A percentile compares a stretch with the other conserved stretches of the same genome.
Evolutionary conservation across 2,113 vertebrate species (phyloP).

Genomic region (Dasyornis broadbenti): DNA sequence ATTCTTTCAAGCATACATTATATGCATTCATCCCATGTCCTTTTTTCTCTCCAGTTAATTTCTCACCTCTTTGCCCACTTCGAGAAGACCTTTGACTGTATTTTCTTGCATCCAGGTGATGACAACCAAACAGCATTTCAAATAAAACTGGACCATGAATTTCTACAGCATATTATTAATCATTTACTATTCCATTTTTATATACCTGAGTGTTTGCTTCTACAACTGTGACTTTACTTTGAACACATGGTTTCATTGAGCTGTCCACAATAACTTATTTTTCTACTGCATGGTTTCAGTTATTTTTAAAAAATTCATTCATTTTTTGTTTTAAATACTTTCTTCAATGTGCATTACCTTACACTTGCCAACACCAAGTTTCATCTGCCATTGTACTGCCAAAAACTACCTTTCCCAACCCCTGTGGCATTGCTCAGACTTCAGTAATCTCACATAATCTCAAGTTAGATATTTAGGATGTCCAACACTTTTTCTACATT

Average conservation of each 20-base stretch:
- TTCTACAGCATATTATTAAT: neutral
- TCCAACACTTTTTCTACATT: neutral
- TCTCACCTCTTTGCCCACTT: neutral
- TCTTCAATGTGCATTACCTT: neutral
- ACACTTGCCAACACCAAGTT: neutral
- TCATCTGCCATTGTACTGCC: neutral
- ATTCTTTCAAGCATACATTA: neutral
- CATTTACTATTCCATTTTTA: neutral
- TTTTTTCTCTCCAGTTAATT: neutral
- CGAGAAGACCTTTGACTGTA: neutral
- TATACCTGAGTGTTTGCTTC: neutral
- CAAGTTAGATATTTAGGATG: neutral
- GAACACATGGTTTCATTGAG: constrained; percentile 50
- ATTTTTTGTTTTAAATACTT: neutral
- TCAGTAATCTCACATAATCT: neutral
- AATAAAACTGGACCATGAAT: neutral
- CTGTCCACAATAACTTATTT: constrained; percentile 62
- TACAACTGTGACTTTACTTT: constrained; percentile 4
- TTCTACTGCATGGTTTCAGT: neutral
- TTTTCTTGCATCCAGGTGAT: neutral
- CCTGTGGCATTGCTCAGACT: neutral
- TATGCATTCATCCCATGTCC: neutral
- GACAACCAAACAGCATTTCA: constrained; percentile 15
- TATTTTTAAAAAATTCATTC: neutral
- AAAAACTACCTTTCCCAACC: neutral